Evolutionary conservation across 2,888 invertebrate genomes (phyloP).

Genomic region (Synanthedon myopaeformis): DNA sequence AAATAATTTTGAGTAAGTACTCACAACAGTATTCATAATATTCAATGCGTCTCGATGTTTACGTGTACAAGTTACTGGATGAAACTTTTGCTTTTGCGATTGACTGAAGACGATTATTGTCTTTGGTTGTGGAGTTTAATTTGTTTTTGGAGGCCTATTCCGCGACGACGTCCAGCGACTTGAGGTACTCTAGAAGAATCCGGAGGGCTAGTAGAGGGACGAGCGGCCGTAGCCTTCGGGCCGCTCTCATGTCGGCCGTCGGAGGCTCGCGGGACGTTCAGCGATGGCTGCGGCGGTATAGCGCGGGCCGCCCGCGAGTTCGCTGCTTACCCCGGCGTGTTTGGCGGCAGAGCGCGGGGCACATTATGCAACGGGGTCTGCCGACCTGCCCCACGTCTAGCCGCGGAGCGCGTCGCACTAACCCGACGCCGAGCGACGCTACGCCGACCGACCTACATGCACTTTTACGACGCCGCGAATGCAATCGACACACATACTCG

Average conservation of each 20-base stretch:
- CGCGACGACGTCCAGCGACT: slow-evolving; percentile 39
- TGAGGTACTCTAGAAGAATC: slow-evolving; percentile 53
- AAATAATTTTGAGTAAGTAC: slow-evolving; percentile 27
- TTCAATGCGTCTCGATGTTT: too few relatives aligned
- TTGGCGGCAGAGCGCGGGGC: slow-evolving; percentile 37
- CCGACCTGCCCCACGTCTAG: slow-evolving; percentile 65
- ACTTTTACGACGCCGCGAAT: slow-evolving; percentile 65
- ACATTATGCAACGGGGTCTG: slow-evolving; percentile 52
- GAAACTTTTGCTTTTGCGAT: too few relatives aligned
- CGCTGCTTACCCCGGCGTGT: slow-evolving; percentile 25
- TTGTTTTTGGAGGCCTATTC: slow-evolving; percentile 11
- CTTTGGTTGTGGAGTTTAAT: slow-evolving; percentile 16
- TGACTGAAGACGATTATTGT: slow-evolving; percentile 13
- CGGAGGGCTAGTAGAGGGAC: slow-evolving; percentile 49
- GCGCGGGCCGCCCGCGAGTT: slow-evolving; percentile 15
- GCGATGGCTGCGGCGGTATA: slow-evolving; percentile 6
- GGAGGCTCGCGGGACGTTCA: slow-evolving; percentile 9
- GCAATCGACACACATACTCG: slow-evolving; percentile 69
- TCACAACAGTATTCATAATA: slow-evolving; percentile 32
- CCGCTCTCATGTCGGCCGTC: slow-evolving; percentile 23
- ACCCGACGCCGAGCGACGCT: slow-evolving; percentile 45
- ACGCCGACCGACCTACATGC: slow-evolving; percentile 67
- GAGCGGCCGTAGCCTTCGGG: slow-evolving; percentile 32
- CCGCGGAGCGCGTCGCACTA: slow-evolving; percentile 54
- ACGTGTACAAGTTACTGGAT: too few relatives aligned